phyloP scores from a whole-genome alignment of 2,113 vertebrate genomes.

The Furnarius figulus region DNA sequence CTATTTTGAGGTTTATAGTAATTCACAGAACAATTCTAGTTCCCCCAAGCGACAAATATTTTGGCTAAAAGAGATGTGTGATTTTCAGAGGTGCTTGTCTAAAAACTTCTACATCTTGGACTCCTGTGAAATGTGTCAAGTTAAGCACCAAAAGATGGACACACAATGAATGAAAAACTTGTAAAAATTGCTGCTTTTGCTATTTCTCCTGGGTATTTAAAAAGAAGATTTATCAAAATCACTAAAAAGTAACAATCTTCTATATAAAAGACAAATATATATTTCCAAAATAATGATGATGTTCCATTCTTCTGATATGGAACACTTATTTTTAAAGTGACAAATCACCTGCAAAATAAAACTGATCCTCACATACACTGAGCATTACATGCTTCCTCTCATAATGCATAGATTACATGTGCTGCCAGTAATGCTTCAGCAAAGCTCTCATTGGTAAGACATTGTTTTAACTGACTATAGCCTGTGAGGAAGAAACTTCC shows the following conservation, averaged over 20 bases:
- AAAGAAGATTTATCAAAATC: neutral
- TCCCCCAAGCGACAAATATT: neutral
- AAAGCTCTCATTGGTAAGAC: neutral
- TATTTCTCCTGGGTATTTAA: neutral
- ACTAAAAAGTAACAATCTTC: neutral
- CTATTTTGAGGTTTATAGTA: neutral
- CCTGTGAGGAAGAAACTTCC: neutral
- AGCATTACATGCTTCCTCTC: neutral
- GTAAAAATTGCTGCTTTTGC: neutral
- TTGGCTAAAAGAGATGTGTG: neutral
- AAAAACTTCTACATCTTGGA: neutral
- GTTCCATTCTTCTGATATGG: neutral
- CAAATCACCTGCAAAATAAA: neutral
- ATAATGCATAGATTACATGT: neutral
- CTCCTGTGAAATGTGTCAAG: neutral
- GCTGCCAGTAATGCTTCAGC: neutral
- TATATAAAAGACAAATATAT: neutral
- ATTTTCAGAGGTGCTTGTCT: conserved; percentile 15
- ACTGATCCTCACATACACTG: neutral
- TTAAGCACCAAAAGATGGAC: neutral
- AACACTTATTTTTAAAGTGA: neutral
- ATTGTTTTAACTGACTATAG: neutral
- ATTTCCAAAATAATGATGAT: neutral
- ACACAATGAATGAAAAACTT: neutral
- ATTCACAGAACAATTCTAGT: neutral